These are phyloP conservation scores for Eilema caniola DNA, from an alignment of 2,888 invertebrate genomes.

Conservation along the genomic window DNA sequence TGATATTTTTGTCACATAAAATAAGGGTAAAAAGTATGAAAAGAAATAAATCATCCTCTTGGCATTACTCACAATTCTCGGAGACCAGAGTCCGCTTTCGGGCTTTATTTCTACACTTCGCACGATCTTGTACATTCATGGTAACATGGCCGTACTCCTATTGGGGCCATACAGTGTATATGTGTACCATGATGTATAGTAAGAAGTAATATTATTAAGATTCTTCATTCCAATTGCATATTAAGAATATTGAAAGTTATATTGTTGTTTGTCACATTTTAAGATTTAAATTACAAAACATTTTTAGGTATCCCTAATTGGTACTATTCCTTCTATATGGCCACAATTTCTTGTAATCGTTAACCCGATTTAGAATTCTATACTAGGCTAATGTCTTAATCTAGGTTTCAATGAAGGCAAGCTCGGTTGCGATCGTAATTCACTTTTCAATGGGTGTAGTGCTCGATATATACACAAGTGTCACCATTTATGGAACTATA, in stretches of 20 bases:
- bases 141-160: no score
- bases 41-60: no score
- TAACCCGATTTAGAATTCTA: constrained; percentile 30
- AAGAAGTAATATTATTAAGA: neutral
- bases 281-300: neutral
- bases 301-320: constrained; percentile 21
- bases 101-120: no score
- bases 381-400: constrained; percentile 36
- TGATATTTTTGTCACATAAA: no score
- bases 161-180: no score
- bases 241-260: no score
- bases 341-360: constrained; percentile 34
- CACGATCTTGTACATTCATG: no score
- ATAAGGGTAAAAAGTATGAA: no score
- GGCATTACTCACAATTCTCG: no score
- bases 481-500: constrained; percentile 38
- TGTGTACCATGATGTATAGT: no score
- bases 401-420: constrained; percentile 36
- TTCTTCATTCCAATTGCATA: neutral
- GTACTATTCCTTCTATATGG: constrained; percentile 14
- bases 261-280: neutral
- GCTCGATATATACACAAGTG: constrained; percentile 34
- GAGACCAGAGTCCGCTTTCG: no score
- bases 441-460: constrained; percentile 37
- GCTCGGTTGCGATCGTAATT: constrained; percentile 38